Evolutionary conservation across 2,888 invertebrate species (phyloP), one percentile per base, ranked within the genome.

Genomic region (Cheilosia vulpina): DNA sequence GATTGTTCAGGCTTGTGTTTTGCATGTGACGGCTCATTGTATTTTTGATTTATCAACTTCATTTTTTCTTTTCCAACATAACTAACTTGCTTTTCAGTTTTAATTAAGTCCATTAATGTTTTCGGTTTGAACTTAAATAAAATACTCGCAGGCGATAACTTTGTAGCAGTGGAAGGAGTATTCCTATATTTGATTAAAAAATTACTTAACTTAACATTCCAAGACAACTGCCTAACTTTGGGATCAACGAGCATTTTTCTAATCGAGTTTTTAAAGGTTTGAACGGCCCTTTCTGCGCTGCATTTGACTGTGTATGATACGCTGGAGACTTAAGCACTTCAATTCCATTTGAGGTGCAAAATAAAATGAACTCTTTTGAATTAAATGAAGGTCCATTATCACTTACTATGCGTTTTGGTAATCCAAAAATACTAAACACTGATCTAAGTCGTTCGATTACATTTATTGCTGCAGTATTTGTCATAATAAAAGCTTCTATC

Each of bases 321-420:
- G n/a, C n/a, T n/a, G n/a, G n/a, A n/a, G n/a, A n/a, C n/a, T n/a
- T n/a, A n/a, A n/a, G n/a, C n/a, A n/a, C n/a, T n/a, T n/a, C n/a
- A n/a, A n/a, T n/a, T n/a, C 88, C 88, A 66, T 88, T 88, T 17
- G 87, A 88, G 60, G 21, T n/a, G n/a, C n/a, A n/a, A n/a, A n/a
- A n/a, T n/a, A n/a, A n/a, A n/a, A n/a, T n/a, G n/a, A n/a, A n/a
- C n/a, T n/a, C n/a, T n/a, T n/a, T n/a, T n/a, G n/a, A n/a, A n/a
- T n/a, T n/a, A n/a, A n/a, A n/a, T n/a, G n/a, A n/a, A n/a, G n/a
- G n/a, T n/a, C n/a, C n/a, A n/a, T n/a, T n/a, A n/a, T n/a, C n/a
- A n/a, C n/a, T n/a, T n/a, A n/a, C n/a, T n/a, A n/a, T n/a, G n/a
- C n/a, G n/a, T n/a, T n/a, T n/a, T n/a, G n/a, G n/a, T n/a, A n/a